phyloP scores from a whole-genome alignment of 2,113 vertebrate species.

The Protobothrops mucrosquamatus region DNA sequence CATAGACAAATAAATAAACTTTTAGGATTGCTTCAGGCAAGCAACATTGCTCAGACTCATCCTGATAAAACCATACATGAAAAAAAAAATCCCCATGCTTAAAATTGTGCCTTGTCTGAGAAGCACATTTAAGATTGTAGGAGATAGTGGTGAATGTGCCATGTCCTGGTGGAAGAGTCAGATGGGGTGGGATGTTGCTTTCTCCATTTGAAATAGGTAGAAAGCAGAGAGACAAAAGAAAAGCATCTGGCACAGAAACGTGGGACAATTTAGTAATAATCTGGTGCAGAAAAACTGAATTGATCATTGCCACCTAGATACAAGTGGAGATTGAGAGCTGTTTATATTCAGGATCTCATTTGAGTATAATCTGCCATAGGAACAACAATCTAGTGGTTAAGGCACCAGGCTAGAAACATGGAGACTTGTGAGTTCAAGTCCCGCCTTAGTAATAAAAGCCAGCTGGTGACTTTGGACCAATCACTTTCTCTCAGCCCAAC shows the following conservation, averaged over 20 bases:
- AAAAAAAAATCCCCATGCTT: not conserved
- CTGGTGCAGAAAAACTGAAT: not conserved
- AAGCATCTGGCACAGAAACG: not conserved
- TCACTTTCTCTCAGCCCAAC: not conserved
- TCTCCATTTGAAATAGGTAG: not conserved
- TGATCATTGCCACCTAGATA: not conserved
- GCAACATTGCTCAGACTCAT: not conserved
- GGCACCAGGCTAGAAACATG: too few relatives aligned
- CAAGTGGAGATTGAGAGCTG: not conserved
- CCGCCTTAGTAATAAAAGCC: not conserved
- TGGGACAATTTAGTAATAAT: not conserved
- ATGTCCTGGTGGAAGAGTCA: not conserved
- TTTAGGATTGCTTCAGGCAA: not conserved
- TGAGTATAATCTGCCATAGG: not conserved
- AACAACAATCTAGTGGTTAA: not conserved
- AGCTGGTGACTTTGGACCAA: not conserved
- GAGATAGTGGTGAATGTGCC: not conserved
- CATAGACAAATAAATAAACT: not conserved
- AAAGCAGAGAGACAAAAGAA: not conserved
- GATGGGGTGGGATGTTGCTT: not conserved
- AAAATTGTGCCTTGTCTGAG: not conserved
- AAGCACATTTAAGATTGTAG: not conserved
- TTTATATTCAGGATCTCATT: not conserved
- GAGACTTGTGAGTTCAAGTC: not conserved
- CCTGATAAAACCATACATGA: not conserved